These are phyloP conservation scores for Cyaniris semiargus DNA, from an alignment of 2,888 invertebrate species.

Conservation along the genomic window DNA sequence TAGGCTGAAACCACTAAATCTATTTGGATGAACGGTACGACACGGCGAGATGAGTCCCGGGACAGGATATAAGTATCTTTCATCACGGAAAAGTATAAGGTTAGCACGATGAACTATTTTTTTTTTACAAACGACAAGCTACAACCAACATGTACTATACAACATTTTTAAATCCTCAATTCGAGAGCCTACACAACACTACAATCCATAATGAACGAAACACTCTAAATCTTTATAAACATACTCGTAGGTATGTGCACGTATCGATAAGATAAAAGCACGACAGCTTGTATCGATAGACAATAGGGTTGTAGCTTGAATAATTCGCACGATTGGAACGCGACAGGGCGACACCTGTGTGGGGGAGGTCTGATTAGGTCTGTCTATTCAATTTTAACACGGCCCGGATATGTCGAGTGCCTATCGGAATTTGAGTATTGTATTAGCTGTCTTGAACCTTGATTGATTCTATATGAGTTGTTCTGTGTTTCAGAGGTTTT, in stretches of 20 bases:
- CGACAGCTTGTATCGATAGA: slow-evolving; percentile 39
- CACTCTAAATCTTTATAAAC: neutral
- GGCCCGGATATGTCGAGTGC: slow-evolving; percentile 55
- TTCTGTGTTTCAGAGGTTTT: neutral
- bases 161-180: too few species aligned
- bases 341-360: slow-evolving; percentile 38
- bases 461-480: neutral
- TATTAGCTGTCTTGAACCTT: neutral
- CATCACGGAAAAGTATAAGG: too few species aligned
- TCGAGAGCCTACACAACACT: neutral
- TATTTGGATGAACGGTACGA: too few species aligned
- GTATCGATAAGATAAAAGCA: slow-evolving; percentile 18
- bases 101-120: too few species aligned
- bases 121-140: too few species aligned
- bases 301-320: slow-evolving; percentile 53
- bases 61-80: too few species aligned
- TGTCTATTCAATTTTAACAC: slow-evolving; percentile 56
- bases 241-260: neutral
- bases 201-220: neutral
- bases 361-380: slow-evolving; percentile 49
- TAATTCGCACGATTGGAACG: slow-evolving; percentile 45
- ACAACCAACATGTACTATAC: too few species aligned
- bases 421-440: slow-evolving; percentile 32
- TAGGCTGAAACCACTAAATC: too few species aligned
- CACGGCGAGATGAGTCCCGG: too few species aligned